phyloP scores from a whole-genome alignment of 2,113 vertebrate species.

The Malurus melanocephalus region DNA sequence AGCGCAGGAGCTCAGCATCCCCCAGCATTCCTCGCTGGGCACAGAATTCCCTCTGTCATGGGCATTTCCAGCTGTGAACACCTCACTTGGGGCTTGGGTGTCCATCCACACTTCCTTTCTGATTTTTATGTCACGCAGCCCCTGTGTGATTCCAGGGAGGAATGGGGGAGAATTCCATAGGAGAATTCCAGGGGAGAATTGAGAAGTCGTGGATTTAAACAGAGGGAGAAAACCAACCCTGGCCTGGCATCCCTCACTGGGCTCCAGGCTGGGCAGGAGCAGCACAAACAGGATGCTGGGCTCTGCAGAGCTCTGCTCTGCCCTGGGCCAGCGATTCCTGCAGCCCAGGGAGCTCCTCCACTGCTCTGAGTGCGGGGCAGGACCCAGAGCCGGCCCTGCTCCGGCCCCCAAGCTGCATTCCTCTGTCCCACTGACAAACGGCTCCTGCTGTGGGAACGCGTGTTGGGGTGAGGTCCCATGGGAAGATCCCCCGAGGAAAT shows the following conservation, averaged over 20 bases:
- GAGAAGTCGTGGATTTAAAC: neutral
- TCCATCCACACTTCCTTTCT: neutral
- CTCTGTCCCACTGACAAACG: neutral
- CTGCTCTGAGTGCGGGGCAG: neutral
- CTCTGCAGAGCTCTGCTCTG: neutral
- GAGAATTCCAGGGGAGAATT: neutral
- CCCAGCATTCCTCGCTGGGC: neutral
- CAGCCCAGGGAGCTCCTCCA: neutral
- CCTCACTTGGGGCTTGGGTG: fast-evolving
- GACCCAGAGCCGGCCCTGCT: neutral
- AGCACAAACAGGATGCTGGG: neutral
- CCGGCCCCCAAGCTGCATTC: neutral
- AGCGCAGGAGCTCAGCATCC: neutral
- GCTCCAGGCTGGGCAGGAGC: neutral
- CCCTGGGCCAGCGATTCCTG: neutral
- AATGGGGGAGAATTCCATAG: too few species aligned
- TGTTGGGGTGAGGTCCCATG: conserved; percentile 46
- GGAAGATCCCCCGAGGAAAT: conserved; percentile 55
- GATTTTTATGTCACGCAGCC: neutral
- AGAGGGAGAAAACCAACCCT: neutral
- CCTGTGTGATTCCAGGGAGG: neutral
- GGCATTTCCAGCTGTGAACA: neutral
- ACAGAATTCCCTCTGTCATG: neutral
- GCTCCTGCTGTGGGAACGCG: conserved; percentile 18
- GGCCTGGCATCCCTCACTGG: neutral